Conservation (phyloP, 2,888 invertebrate species). For the Nesidiocoris tenuis region DNA sequence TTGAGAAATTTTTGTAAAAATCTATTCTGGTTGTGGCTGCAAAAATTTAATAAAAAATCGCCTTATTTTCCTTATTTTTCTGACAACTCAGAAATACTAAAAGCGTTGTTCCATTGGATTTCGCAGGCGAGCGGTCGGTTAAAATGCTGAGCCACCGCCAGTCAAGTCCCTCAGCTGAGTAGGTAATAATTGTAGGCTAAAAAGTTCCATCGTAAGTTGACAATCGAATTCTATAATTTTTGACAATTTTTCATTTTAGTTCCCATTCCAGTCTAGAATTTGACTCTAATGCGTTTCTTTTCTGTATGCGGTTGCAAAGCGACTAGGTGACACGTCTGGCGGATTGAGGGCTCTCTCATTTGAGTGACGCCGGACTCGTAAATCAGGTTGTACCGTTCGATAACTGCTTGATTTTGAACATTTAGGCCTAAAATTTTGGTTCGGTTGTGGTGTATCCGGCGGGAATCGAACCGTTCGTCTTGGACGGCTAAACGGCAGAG, state of each 20-base stretch:
- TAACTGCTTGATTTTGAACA: too few species aligned
- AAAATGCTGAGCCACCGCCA: conserved; percentile 45
- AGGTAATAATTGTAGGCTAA: conserved; percentile 20
- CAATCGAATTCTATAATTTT: not conserved
- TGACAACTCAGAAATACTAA: conserved; percentile 23
- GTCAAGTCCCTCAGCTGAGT: conserved; percentile 32
- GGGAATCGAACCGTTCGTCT: too few species aligned
- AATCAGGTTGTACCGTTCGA: too few species aligned
- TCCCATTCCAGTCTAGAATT: not conserved
- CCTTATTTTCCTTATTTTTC: conserved; percentile 25
- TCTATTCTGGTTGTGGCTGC: conserved; percentile 20
- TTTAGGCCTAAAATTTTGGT: too few species aligned
- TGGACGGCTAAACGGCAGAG: too few species aligned
- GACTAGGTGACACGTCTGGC: too few species aligned
- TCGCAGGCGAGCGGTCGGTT: conserved; percentile 47
- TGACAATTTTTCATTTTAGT: not conserved
- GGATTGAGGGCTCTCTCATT: too few species aligned
- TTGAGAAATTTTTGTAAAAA: not conserved
- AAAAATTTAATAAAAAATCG: conserved; percentile 2
- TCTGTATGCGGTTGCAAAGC: not conserved
- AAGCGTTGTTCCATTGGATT: conserved; percentile 46
- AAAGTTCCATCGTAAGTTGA: not conserved
- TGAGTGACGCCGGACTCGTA: too few species aligned
- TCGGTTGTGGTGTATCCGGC: too few species aligned
- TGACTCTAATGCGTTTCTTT: not conserved